Evolutionary conservation across 2,888 invertebrate genomes (phyloP).

Genomic region (Ephialtes manifestator): DNA sequence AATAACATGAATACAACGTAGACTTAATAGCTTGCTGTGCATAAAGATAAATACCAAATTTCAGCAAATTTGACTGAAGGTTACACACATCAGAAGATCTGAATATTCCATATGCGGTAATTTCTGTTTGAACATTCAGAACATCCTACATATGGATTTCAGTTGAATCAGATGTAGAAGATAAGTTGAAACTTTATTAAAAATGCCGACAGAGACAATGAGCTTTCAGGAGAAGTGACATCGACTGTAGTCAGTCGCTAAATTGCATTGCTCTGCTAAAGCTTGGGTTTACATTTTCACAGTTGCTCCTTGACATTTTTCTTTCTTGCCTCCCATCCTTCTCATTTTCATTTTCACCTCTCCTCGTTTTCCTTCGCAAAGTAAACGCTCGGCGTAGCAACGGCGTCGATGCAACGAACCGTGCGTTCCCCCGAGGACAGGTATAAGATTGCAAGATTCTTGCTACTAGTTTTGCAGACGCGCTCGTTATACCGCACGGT

Average conservation of each 20-base stretch:
- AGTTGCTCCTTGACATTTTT: slow-evolving; percentile 15
- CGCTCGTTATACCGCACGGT: slow-evolving; percentile 36
- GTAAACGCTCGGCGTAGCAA: slow-evolving; percentile 24
- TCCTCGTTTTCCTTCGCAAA: slow-evolving; percentile 14
- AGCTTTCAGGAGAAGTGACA: neutral
- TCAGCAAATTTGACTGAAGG: neutral
- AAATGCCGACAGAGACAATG: neutral
- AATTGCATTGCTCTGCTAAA: neutral
- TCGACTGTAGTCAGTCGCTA: neutral
- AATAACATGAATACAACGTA: slow-evolving; percentile 25
- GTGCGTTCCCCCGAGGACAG: neutral
- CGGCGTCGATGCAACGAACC: slow-evolving; percentile 46
- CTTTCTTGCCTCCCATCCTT: neutral
- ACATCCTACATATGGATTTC: neutral
- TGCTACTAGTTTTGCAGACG: slow-evolving; percentile 7
- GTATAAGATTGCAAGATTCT: slow-evolving; percentile 33
- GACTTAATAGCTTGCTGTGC: slow-evolving; percentile 6
- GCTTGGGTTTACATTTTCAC: neutral
- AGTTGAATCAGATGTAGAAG: neutral
- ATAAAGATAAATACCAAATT: neutral
- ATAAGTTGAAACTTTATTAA: neutral
- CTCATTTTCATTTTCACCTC: slow-evolving; percentile 27
- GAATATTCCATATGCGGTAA: neutral
- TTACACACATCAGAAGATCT: neutral
- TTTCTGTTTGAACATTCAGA: slow-evolving; percentile 1